These are phyloP conservation scores for Melitaea athalia DNA, from an alignment of 2,888 invertebrate species.

Conservation along the genomic window DNA sequence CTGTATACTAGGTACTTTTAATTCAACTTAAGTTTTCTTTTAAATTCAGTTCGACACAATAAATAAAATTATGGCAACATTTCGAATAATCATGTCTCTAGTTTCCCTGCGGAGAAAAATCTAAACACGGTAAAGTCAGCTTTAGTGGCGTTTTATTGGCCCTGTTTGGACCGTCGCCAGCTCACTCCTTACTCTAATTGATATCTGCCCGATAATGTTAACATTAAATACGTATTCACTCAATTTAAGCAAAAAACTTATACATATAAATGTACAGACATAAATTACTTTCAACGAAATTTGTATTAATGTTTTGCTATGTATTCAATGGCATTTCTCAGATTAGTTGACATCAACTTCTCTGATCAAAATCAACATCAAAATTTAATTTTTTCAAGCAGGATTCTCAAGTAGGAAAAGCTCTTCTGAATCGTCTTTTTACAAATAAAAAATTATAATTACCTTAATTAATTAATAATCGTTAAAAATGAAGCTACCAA, in stretches of 20 bases:
- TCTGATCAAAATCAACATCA: no score
- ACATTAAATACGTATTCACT: slow-evolving; percentile 28
- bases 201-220: slow-evolving; percentile 67
- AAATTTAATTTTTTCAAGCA: no score
- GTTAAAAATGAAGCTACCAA: no score
- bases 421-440: no score
- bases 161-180: slow-evolving; percentile 70
- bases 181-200: slow-evolving; percentile 68
- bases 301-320: no score
- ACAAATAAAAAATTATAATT: no score
- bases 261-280: not conserved
- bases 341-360: no score
- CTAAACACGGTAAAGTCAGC: slow-evolving; percentile 72
- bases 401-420: no score
- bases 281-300: not conserved
- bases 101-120: slow-evolving; percentile 52
- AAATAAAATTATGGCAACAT: slow-evolving; percentile 18
- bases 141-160: slow-evolving; percentile 75
- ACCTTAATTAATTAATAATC: no score
- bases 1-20: no score
- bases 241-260: not conserved
- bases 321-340: no score
- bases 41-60: not conserved
- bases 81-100: slow-evolving; percentile 15
- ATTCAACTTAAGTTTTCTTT: not conserved